Evolutionary conservation across 2,113 vertebrate genomes (phyloP), one percentile per base, ranked within the genome.

Genomic region (Mugil cephalus): DNA sequence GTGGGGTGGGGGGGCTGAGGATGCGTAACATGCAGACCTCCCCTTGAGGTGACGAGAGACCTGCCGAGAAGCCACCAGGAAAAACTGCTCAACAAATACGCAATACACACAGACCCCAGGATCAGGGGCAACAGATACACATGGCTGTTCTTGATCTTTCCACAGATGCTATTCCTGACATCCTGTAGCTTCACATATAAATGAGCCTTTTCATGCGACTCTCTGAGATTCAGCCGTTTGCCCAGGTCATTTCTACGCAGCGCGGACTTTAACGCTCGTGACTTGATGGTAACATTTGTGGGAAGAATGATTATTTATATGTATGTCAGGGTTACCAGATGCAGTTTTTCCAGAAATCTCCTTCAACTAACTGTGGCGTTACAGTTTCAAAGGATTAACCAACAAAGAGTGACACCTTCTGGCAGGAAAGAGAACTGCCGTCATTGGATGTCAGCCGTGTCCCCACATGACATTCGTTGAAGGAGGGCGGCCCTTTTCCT

Each of bases 381-480:
- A n/a, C 4, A n/a, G 1, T 43, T 6, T 24, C 1, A 46, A 13
- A 24, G 46, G n/a, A 62, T 79, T 40, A 58, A 63, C 82, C 65
- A 80, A 58, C 81, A 77, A 47, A 84, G 68, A 83, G 88, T 82
- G 93, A 90, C 93, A 91, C 83, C 91, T 81, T 74, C 85, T 93
- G 93, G 90, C 54, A 15, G 48, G 34, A 55, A 13, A 59, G 61
- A 70, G 59, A 88, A 83, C n/a, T 84, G 19, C 46, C 21, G 9
- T 55, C 10, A 45, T 24, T 53, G n/a, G n/a, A 38, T 8, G 11
- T 1, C 46, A 24, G 6, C 15, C 10, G 10, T 39, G 50, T 51
- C 12, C 30, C 13, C 21, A 15, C n/a, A 34, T 36, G 17, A 30
- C 10, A 15, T 47, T 52, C 4, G 34, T 35, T 34, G 0, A 53